A percentile compares a stretch with the other conserved stretches of the same genome.
These are phyloP conservation scores for Odontocolon sp. DNA, from an alignment of 2,888 invertebrate species.

Conservation along the genomic window DNA sequence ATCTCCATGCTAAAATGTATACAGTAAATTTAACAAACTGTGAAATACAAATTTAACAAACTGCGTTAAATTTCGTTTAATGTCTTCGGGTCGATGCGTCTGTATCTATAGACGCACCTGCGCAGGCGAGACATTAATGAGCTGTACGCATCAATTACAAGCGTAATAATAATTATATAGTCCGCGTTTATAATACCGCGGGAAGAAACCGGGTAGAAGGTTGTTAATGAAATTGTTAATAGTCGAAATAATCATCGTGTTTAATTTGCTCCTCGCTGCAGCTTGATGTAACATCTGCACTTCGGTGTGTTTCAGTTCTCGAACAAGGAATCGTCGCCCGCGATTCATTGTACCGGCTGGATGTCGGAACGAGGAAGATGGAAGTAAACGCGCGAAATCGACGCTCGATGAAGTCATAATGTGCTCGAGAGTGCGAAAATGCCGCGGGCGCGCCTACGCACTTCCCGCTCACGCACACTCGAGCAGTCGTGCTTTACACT, in stretches of 20 bases:
- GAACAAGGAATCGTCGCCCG: slow-evolving; percentile 24
- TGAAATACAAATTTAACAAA: too few relatives aligned
- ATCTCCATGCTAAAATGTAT: too few relatives aligned
- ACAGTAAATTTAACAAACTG: too few relatives aligned
- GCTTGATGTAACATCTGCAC: neutral
- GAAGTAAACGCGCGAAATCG: slow-evolving; percentile 45
- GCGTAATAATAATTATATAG: slow-evolving; percentile 12
- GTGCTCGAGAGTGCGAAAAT: slow-evolving; percentile 51
- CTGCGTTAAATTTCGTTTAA: too few relatives aligned
- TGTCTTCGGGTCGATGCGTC: too few relatives aligned
- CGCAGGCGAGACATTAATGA: neutral
- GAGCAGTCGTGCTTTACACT: slow-evolving; percentile 19
- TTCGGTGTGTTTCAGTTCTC: neutral
- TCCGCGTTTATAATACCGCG: neutral
- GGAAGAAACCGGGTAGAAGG: neutral
- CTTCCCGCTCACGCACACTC: slow-evolving; percentile 39
- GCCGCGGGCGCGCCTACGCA: slow-evolving; percentile 54
- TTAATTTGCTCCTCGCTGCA: slow-evolving; percentile 18
- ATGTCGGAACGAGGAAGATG: slow-evolving; percentile 18
- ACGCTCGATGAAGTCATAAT: slow-evolving; percentile 69
- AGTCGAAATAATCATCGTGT: slow-evolving; percentile 2
- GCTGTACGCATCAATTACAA: slow-evolving; percentile 3
- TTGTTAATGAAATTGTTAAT: slow-evolving; percentile 23
- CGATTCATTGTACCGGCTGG: slow-evolving; percentile 42
- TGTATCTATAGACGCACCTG: neutral